phyloP scores from a whole-genome alignment of 2,888 invertebrate genomes.

The Cantharis lateralis region DNA sequence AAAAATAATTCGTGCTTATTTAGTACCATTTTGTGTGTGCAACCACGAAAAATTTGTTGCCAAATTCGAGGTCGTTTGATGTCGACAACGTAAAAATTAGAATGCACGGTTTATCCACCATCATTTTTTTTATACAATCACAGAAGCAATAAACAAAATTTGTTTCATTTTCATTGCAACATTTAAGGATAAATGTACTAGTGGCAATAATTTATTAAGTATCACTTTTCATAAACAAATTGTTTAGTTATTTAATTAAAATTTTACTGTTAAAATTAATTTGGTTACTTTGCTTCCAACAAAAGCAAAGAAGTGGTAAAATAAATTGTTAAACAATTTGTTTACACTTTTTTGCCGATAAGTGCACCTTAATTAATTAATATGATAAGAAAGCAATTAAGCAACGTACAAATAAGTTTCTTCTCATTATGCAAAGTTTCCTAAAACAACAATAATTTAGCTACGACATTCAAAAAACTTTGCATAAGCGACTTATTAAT shows the following conservation, averaged over 20 bases:
- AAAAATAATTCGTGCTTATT: slow-evolving; percentile 28
- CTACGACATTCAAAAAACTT: slow-evolving; percentile 3
- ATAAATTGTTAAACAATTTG: slow-evolving; percentile 17
- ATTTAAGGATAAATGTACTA: slow-evolving; percentile 17
- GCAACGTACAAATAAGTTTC: slow-evolving; percentile 26
- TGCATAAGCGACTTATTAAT: slow-evolving; percentile 14
- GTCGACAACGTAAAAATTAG: slow-evolving; percentile 1
- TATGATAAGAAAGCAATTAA: slow-evolving; percentile 51
- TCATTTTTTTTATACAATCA: slow-evolving; percentile 19
- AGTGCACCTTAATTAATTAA: slow-evolving; percentile 49
- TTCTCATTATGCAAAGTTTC: slow-evolving; percentile 10
- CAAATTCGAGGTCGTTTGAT: slow-evolving; percentile 11
- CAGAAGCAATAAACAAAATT: slow-evolving; percentile 18
- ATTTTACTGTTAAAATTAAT: background rate
- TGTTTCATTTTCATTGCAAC: slow-evolving; percentile 16
- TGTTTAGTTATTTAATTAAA: slow-evolving; percentile 5
- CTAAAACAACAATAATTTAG: background rate
- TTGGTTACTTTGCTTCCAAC: background rate
- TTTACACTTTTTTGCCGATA: slow-evolving; percentile 29
- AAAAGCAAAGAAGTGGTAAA: background rate
- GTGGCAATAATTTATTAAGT: slow-evolving; percentile 20
- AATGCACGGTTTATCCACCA: slow-evolving; percentile 5
- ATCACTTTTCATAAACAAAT: slow-evolving; percentile 21
- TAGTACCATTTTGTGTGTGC: slow-evolving; percentile 31
- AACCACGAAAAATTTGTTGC: slow-evolving; percentile 10